Evolutionary conservation across 2,888 invertebrate species (phyloP), one percentile per base, ranked within the genome.

Genomic region (Drosophila anceps): DNA sequence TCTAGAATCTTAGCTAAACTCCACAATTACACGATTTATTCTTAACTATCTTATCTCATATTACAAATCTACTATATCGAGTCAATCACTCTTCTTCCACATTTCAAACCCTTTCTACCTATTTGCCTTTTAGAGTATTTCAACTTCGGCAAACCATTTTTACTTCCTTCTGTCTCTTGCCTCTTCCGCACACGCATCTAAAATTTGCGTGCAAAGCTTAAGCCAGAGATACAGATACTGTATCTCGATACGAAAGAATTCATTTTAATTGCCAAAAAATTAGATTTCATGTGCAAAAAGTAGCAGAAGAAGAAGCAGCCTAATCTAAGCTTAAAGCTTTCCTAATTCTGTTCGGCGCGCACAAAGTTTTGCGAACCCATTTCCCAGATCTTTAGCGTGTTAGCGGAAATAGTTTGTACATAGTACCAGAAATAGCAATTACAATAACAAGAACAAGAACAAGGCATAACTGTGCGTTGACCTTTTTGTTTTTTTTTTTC

Each of bases 381-480:
- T 79, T 88, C 69, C 74, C 79, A 79, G 79, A 80, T 81, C 53
- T 73, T 76, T 68, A 66, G 74, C 76, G 69, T 62, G 67, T 68
- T 37, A 76, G 84, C 89, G 86, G 86, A 86, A 86, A 87, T 86
- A 81, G 80, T 86, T 79, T 71, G 83, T 88, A 80, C 73, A 58
- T 33, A 57, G 72, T 55, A 62, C 37, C 51, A 73, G 78, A 75
- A 68, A 82, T 63, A 82, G 69, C 78, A 60, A 51, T 43, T 73
- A 86, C 57, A 83, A 71, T 68, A 71, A 85, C 84, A 78, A 73
- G 57, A 73, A 76, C 75, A 66, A 82, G 68, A 79, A 71, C 75
- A 62, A 69, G 85, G 73, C 69, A 84, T 89, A 89, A 87, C 90
- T 87, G 87, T 89, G 90, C 87, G 90, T 89, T 89, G 88, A 87